Conservation (phyloP, 2,888 invertebrate genomes). For the Trilocha varians region DNA sequence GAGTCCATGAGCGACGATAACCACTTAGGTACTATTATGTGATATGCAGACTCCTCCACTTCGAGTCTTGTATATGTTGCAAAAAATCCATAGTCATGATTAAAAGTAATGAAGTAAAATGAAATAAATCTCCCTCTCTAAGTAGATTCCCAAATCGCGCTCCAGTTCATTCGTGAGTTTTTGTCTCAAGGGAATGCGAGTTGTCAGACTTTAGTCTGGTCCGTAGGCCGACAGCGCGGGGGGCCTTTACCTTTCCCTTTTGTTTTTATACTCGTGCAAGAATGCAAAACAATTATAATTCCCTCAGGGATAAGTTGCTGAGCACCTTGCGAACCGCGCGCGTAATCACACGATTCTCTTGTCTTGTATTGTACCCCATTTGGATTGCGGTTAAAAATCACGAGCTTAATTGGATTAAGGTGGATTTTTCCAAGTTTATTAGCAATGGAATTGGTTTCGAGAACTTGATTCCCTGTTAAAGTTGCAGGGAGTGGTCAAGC, state of each 20-base stretch:
- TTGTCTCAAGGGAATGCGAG: constrained; percentile 65
- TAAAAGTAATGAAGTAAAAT: constrained; percentile 11
- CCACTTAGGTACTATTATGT: too few relatives aligned
- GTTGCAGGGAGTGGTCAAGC: constrained; percentile 38
- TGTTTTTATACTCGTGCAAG: constrained; percentile 70
- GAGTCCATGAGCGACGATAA: too few relatives aligned
- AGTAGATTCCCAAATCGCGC: constrained; percentile 35
- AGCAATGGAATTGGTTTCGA: constrained; percentile 7
- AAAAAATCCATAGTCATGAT: too few relatives aligned
- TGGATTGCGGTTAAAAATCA: constrained; percentile 51
- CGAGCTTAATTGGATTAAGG: constrained; percentile 48
- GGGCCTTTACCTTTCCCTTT: constrained; percentile 58
- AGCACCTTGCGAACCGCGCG: constrained; percentile 49
- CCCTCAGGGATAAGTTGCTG: constrained; percentile 60
- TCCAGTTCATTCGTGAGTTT: constrained; percentile 61
- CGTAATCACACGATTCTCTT: constrained; percentile 53
- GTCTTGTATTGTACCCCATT: constrained; percentile 46
- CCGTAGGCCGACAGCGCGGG: constrained; percentile 53
- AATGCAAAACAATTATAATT: constrained; percentile 74
- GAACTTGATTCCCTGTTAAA: constrained; percentile 19
- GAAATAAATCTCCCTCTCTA: constrained; percentile 20
- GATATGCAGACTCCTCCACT: too few relatives aligned
- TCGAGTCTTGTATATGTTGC: too few relatives aligned
- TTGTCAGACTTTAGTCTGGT: constrained; percentile 68
- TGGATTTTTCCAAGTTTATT: constrained; percentile 14